These are phyloP conservation scores for Phytoseiulus persimilis DNA, from an alignment of 2,888 invertebrate genomes.

Conservation along the genomic window DNA sequence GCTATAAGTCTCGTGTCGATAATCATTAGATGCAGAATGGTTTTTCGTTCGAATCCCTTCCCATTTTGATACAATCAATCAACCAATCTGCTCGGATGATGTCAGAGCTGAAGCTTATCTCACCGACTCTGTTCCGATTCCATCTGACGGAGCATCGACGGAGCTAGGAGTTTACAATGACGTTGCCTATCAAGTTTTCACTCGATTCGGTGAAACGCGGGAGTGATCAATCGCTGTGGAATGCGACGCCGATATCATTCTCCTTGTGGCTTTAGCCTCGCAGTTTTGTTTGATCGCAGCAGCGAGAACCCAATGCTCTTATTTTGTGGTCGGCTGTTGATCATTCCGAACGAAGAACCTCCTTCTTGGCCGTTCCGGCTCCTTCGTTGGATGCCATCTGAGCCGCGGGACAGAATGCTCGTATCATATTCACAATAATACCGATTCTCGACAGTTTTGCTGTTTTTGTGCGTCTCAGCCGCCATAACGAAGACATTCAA, in stretches of 20 bases:
- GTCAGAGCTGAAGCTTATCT: not conserved
- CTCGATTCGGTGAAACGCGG: no score
- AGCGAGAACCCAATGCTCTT: not conserved
- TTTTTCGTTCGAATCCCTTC: not conserved
- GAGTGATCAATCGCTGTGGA: not conserved
- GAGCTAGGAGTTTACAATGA: no score
- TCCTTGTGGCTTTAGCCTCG: not conserved
- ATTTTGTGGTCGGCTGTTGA: not conserved
- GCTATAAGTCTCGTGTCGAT: not conserved
- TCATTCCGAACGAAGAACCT: not conserved
- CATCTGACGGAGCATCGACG: not conserved
- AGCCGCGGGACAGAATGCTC: not conserved
- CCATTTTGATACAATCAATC: not conserved
- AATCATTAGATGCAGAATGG: not conserved
- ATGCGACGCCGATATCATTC: not conserved
- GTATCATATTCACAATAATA: not conserved
- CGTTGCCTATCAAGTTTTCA: no score
- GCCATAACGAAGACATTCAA: not conserved
- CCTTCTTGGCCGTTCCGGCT: not conserved
- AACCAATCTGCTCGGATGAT: not conserved
- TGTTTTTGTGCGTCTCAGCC: not conserved
- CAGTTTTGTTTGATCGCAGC: not conserved
- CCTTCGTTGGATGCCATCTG: not conserved
- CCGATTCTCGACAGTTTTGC: not conserved
- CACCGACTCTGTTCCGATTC: not conserved